Percentiles rank a stretch among this genome's conserved stretches.
Evolutionary conservation across 2,113 vertebrate species (phyloP).

Genomic region (Eubucco bourcierii): DNA sequence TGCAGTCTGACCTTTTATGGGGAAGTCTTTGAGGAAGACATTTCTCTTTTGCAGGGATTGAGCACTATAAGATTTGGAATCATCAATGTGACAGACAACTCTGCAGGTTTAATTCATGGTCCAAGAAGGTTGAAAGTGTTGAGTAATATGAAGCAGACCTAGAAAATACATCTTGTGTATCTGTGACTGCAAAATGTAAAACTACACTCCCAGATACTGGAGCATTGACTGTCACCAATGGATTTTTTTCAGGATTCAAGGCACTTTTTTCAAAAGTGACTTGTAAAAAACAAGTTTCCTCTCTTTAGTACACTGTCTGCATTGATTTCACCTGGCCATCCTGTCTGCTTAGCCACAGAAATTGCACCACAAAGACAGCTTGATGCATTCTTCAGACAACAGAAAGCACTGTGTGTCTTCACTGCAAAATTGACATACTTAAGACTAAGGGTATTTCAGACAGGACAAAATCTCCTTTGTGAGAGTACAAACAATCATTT

Average conservation of each 20-base stretch:
- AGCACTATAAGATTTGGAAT: background rate
- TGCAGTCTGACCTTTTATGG: background rate
- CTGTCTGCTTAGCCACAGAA: background rate
- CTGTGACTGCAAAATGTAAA: background rate
- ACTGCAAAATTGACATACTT: fast-evolving
- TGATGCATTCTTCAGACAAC: background rate
- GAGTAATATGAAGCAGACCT: background rate
- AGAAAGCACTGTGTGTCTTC: background rate
- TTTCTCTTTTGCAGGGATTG: background rate
- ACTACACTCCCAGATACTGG: background rate
- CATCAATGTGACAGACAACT: background rate
- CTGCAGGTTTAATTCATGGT: background rate
- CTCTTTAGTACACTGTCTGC: background rate
- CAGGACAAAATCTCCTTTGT: background rate
- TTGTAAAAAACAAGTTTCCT: background rate
- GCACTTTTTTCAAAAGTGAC: background rate
- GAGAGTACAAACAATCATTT: background rate
- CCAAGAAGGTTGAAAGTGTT: background rate
- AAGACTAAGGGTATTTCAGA: background rate
- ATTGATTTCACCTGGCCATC: background rate
- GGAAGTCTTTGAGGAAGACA: background rate
- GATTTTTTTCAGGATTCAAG: background rate
- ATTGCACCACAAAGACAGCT: background rate
- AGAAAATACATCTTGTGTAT: background rate
- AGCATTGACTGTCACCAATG: background rate